Evolutionary conservation across 1,140 invertebrate species (phyloP).

Genomic region (Tribolium castaneum): DNA sequence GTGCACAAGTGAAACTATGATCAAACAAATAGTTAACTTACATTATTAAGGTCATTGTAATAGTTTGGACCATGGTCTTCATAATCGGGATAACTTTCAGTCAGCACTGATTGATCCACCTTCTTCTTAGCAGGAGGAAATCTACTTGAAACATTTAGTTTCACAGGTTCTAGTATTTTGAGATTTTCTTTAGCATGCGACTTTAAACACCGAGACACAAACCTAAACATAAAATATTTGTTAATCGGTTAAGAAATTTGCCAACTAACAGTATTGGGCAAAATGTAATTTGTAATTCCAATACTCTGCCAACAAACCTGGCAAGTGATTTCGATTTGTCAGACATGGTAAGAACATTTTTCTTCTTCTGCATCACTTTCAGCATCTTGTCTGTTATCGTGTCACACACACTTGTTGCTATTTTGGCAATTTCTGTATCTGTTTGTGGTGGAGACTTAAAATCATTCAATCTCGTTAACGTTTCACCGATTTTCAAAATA

Average conservation of each 20-base stretch:
- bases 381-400: not conserved
- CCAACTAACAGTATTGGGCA: too few relatives aligned
- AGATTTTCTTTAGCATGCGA: not conserved
- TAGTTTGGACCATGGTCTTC: not conserved
- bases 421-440: not conserved
- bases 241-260: too few relatives aligned
- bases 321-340: too few relatives aligned
- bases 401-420: not conserved
- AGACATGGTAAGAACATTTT: too few relatives aligned
- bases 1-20: too few relatives aligned
- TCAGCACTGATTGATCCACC: not conserved
- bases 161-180: not conserved
- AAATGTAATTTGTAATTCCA: too few relatives aligned
- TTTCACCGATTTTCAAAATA: not conserved
- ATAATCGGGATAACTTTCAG: not conserved
- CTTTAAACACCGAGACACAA: not conserved
- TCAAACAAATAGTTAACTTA: not conserved
- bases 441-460: not conserved
- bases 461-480: not conserved
- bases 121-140: not conserved
- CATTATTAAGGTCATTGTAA: not conserved
- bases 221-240: not conserved
- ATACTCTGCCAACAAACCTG: too few relatives aligned
- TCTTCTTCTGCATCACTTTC: too few relatives aligned
- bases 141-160: not conserved